phyloP scores from a whole-genome alignment of 1,140 invertebrate species.

The Elymnias hypermnestra region DNA sequence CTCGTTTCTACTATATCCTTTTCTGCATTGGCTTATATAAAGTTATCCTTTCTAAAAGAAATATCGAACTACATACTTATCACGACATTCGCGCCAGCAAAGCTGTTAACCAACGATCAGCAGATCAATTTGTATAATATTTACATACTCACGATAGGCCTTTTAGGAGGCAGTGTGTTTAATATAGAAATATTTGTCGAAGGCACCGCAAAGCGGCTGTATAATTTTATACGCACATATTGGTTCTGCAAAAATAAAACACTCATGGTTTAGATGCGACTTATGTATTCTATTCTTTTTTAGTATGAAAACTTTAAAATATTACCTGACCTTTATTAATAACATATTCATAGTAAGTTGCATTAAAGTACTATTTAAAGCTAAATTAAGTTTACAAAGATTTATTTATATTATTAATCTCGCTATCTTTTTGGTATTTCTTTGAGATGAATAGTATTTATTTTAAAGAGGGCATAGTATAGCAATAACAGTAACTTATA shows the following conservation, averaged over 20 bases:
- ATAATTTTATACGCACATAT: neutral
- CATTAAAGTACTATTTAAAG: no score
- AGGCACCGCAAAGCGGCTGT: neutral
- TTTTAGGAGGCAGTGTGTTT: constrained; percentile 1
- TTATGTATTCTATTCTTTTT: neutral
- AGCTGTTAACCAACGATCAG: neutral
- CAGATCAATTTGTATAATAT: constrained; percentile 15
- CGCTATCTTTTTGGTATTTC: no score
- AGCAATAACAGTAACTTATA: no score
- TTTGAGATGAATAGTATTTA: no score
- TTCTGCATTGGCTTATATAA: no score
- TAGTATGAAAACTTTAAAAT: neutral
- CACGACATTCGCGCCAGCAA: neutral
- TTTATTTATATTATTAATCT: no score
- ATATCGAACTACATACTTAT: neutral
- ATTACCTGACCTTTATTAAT: no score
- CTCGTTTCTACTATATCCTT: no score
- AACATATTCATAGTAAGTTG: no score
- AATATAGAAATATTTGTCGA: constrained; percentile 1
- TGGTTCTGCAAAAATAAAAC: neutral
- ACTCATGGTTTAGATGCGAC: neutral
- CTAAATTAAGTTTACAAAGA: no score
- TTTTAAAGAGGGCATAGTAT: no score
- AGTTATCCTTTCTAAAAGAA: no score
- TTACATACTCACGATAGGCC: constrained; percentile 14